Evolutionary conservation across 92 coral and sea anemone genomes (phyloP).

Genomic region (Paramuricea clavata): DNA sequence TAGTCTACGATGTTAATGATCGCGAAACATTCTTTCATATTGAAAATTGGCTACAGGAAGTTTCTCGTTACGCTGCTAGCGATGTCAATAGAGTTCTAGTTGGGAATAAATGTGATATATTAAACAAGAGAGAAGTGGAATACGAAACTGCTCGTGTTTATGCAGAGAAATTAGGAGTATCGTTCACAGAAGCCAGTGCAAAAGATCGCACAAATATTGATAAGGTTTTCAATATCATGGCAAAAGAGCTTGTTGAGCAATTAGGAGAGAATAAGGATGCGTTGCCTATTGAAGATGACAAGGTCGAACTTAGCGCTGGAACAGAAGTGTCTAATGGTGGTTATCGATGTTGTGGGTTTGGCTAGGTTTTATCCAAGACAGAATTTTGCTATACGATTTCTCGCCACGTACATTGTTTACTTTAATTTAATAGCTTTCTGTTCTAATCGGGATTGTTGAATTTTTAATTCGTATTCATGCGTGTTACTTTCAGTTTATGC

Average conservation of each 20-base stretch:
- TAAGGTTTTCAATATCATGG: constrained; percentile 92
- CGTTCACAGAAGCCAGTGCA: constrained; percentile 97
- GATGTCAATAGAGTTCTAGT: constrained; percentile 88
- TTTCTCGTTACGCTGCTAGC: constrained; percentile 86
- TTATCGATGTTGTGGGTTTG: constrained; percentile 40
- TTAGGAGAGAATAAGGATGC: constrained; percentile 62
- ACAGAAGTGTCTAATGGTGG: not conserved
- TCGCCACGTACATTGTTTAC: not conserved
- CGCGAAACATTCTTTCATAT: constrained; percentile 85
- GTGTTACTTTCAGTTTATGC: not conserved
- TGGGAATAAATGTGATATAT: constrained; percentile 93
- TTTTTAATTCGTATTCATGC: not conserved
- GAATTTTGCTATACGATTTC: not conserved
- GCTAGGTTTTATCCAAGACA: not conserved
- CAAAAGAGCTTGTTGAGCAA: constrained; percentile 82
- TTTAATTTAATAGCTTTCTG: not conserved
- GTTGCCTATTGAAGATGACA: constrained; percentile 8
- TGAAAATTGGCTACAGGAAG: constrained; percentile 89
- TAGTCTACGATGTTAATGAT: constrained; percentile 95
- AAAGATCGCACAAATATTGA: constrained; percentile 95
- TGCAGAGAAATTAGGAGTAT: constrained; percentile 84
- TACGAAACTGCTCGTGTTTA: constrained; percentile 81
- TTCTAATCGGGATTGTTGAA: not conserved
- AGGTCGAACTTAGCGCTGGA: constrained; percentile 27
- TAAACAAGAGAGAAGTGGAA: constrained; percentile 83